Evolutionary conservation across 1,140 invertebrate species (phyloP).

Genomic region (Araneus ventricosus): DNA sequence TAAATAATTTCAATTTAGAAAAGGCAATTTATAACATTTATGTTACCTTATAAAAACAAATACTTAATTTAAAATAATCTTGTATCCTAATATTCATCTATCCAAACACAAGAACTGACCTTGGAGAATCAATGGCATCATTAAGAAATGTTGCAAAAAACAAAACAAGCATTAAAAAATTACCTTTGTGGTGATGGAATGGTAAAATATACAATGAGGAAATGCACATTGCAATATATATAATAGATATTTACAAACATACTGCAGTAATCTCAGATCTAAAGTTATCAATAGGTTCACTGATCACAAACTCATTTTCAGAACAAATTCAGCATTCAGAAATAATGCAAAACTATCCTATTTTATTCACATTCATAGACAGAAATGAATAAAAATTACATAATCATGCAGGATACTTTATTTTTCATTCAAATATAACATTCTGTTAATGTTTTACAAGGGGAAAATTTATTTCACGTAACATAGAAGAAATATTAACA

Average conservation of each 20-base stretch:
- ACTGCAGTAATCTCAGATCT: constrained; percentile 62
- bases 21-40: background rate
- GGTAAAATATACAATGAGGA: constrained; percentile 64
- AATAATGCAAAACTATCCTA: no score
- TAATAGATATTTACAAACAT: constrained; percentile 66
- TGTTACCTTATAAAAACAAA: background rate
- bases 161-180: constrained; percentile 29
- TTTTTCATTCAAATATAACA: no score
- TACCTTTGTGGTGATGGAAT: constrained; percentile 25
- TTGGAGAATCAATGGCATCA: background rate
- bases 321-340: background rate
- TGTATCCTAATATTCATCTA: background rate
- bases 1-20: background rate
- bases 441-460: no score
- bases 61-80: background rate
- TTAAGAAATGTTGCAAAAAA: background rate
- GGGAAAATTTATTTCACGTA: no score
- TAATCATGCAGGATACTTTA: no score
- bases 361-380: no score
- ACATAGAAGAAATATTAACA: no score
- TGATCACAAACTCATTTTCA: background rate
- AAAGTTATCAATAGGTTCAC: constrained; percentile 53
- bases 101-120: background rate
- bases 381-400: no score
- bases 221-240: constrained; percentile 59